Evolutionary conservation across 2,888 invertebrate genomes (phyloP), one percentile per base, ranked within the genome.

Genomic region (Amphipoea oculea): DNA sequence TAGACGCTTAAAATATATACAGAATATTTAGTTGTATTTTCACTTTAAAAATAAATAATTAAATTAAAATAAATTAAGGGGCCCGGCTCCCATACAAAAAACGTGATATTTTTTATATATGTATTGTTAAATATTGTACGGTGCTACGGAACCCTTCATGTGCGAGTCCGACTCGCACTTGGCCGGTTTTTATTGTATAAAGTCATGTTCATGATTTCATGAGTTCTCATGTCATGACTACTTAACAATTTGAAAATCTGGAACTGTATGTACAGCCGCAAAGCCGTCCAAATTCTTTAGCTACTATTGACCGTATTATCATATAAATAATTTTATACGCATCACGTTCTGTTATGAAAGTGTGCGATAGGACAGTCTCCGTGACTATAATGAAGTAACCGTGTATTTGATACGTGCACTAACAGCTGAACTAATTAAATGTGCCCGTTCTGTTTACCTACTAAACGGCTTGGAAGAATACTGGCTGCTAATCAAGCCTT

Each of bases 361-460:
- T 77, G 68, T 76, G 78, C 66, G 84, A 84, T 80, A 76, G 73
- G 65, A 77, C 60, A 65, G 81, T 81, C 76, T 87, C 82, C 87
- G 82, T 88, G 83, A 83, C 88, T 85, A 74, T 88, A 88, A 88
- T 87, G 70, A 73, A 80, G 78, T 57, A 85, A 83, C 70, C 69
- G 78, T 80, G 69, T 78, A 71, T 81, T 76, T 73, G 73, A 86
- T 86, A 88, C 84, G 88, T 89, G 87, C 83, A 65, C 72, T 76
- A 80, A 81, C 83, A 86, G 80, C 85, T 88, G 88, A 82, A 86
- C 88, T 90, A 88, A 86, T 90, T 88, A 83, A 79, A 66, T 76
- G 80, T 74, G 79, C 77, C 70, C 81, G 85, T 80, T 76, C 87
- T 86, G 86, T 85, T 91, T 88, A 88, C 89, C 83, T 82, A 89